Evolutionary conservation across 2,888 invertebrate species (phyloP), one percentile per base, ranked within the genome.

Genomic region (Orthosia cruda): DNA sequence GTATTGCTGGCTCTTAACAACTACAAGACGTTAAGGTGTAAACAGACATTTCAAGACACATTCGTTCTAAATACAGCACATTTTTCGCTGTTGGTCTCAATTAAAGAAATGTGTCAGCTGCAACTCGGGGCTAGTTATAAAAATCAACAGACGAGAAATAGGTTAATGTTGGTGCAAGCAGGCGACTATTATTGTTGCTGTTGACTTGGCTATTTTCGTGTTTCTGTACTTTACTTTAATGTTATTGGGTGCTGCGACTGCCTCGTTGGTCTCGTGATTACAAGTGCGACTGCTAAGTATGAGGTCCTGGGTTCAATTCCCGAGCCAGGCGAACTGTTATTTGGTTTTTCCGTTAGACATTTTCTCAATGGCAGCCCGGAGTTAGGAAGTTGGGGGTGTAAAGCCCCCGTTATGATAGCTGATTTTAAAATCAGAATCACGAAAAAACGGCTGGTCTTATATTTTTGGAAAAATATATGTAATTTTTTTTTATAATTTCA

Each of bases 61-160:
- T 59, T 63, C 23, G 50, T 55, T 83, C 58, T 67, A 77, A 62
- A 77, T 45, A 71, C 57, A 23, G 61, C 55, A 70, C 57, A 70
- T 57, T 57, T 70, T 52, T 47, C 64, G 57, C 20, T 49, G 67
- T 26, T 45, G 66, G 18, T 78, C 67, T 78, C 68, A 83, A 80
- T 80, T 83, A 80, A 59, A 72, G 72, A 52, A 58, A 78, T 61
- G 79, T 83, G 80, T 83, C 72, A 83, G 83, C 80, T 80, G 83
- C 78, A 77, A 78, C 59, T 63, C 62, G 20, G 18, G 32, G 52
- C 45, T 12, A 65, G 79, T 73, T 80, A 83, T 78, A 83, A 80
- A 83, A 83, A 80, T 80, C 84, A 83, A 80, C 80, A 59, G 32
- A 12, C 52, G 59, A n/a, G 45, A 83, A 78, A 69, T 83, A 79